A percentile compares a stretch with the other conserved stretches of the same genome.
Conservation (phyloP, 2,113 vertebrate genomes). For the Phoxinus phoxinus region DNA sequence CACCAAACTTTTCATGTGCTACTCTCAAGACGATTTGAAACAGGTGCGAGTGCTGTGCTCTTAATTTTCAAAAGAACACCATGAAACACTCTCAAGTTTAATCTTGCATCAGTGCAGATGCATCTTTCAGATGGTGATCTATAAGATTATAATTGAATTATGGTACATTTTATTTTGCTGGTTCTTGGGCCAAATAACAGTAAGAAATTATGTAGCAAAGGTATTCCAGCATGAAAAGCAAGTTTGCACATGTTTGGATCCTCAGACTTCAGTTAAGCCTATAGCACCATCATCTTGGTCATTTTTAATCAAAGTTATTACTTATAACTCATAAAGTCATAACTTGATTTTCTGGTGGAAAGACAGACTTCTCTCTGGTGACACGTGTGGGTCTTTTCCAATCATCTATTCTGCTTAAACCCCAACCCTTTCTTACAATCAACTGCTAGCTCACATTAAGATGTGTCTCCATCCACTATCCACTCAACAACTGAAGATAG, state of each 20-base stretch:
- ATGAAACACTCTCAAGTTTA: conserved; percentile 51
- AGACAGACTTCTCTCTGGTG: too few relatives aligned
- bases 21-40: conserved; percentile 64
- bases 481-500: too few relatives aligned
- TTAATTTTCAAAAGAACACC: conserved; percentile 56
- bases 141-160: conserved; percentile 54
- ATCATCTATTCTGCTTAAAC: too few relatives aligned
- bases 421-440: too few relatives aligned
- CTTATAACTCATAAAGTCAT: too few relatives aligned
- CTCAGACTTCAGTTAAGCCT: neutral
- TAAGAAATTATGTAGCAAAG: conserved; percentile 11
- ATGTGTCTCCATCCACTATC: too few relatives aligned
- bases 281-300: neutral
- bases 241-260: neutral
- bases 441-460: too few relatives aligned
- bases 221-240: neutral
- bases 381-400: too few relatives aligned
- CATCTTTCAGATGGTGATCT: conserved; percentile 54
- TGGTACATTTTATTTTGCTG: conserved; percentile 56
- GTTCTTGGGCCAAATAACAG: conserved; percentile 36
- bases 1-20: conserved; percentile 52
- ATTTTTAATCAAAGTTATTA: too few relatives aligned
- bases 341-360: too few relatives aligned
- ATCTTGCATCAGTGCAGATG: conserved; percentile 58
- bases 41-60: conserved; percentile 60